Percentiles rank a stretch among this genome's conserved stretches.
phyloP scores from a whole-genome alignment of 2,888 invertebrate species.

The Chymomyza procnemis region DNA sequence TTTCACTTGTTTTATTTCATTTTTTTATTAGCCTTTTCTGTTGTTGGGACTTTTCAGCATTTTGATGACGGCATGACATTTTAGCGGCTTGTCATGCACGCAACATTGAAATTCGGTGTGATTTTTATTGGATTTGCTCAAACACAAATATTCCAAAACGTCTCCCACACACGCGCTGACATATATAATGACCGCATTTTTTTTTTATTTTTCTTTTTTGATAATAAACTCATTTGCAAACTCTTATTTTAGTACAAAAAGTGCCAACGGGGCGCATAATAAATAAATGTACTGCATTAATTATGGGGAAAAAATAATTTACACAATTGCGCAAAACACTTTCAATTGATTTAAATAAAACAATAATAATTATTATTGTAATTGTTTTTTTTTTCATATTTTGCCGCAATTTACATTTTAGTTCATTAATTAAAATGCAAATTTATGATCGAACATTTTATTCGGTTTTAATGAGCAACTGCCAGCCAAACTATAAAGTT shows the following conservation, averaged over 20 bases:
- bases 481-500: background rate
- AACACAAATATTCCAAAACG: background rate
- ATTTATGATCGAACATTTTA: background rate
- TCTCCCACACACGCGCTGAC: too few relatives aligned
- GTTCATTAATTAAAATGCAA: background rate
- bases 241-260: background rate
- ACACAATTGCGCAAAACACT: background rate
- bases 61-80: slow-evolving; percentile 61
- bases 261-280: background rate
- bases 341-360: background rate
- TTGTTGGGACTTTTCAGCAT: slow-evolving; percentile 45
- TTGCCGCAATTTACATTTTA: background rate
- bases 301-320: background rate
- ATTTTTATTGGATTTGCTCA: background rate
- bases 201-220: background rate
- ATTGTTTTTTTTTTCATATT: background rate
- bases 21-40: slow-evolving; percentile 10
- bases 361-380: background rate
- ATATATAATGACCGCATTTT: too few relatives aligned
- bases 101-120: slow-evolving; percentile 17
- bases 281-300: background rate
- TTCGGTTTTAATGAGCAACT: background rate
- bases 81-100: slow-evolving; percentile 54
- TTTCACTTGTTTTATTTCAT: too few relatives aligned
- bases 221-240: background rate